A percentile compares a stretch with the other conserved stretches of the same genome.
Conservation (phyloP, 2,888 invertebrate species). For the Aquatica leii region DNA sequence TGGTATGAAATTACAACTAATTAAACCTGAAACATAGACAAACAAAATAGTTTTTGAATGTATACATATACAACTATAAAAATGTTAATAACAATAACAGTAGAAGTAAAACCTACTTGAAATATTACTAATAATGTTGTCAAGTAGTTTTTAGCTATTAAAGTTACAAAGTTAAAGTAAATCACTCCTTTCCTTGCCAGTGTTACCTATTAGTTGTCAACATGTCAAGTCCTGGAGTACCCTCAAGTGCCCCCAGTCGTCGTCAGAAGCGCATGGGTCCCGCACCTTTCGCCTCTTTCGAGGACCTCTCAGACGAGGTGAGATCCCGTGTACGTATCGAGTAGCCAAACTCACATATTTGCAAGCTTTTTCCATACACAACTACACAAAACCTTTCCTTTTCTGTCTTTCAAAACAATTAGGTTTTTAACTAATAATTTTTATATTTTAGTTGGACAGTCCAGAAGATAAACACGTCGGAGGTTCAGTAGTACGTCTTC, state of each 20-base stretch:
- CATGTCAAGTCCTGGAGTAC: slow-evolving; percentile 53
- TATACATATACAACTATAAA: no score
- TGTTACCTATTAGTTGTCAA: slow-evolving; percentile 50
- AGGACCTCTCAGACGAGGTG: slow-evolving; percentile 87
- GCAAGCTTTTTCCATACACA: slow-evolving; percentile 13
- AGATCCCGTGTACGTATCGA: slow-evolving; percentile 69
- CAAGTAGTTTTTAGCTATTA: no score
- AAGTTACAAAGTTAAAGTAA: background rate
- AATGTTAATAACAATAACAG: no score
- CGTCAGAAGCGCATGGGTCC: slow-evolving; percentile 85
- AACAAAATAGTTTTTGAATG: no score
- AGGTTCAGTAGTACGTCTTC: slow-evolving; percentile 65
- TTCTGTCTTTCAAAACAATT: slow-evolving; percentile 7
- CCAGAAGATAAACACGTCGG: slow-evolving; percentile 63
- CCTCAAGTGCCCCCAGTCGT: slow-evolving; percentile 47
- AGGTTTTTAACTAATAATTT: slow-evolving; percentile 15
- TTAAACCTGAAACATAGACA: no score
- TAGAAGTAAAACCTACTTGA: no score
- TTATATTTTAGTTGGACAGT: slow-evolving; percentile 64
- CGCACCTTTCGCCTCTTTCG: slow-evolving; percentile 94
- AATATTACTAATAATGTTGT: no score
- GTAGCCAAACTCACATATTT: slow-evolving; percentile 30
- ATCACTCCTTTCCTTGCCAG: slow-evolving; percentile 44
- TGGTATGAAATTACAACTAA: no score
- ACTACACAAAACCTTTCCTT: slow-evolving; percentile 5